Base-by-base conservation (phyloP, 1,140 invertebrate genomes). In the Neodiprion fabricii region DNA sequence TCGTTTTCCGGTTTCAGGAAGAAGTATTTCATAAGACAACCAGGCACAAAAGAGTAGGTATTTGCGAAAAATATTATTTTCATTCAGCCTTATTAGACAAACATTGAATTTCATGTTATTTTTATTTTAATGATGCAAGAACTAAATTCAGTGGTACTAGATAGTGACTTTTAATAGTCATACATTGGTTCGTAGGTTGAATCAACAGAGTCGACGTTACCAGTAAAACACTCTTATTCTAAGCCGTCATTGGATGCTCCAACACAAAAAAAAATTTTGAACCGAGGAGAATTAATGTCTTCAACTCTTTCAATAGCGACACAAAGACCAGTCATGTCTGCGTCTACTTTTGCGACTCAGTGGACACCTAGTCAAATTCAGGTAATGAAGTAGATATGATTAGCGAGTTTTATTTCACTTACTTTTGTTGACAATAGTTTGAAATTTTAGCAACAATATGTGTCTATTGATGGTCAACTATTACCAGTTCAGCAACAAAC, bases 391-490 rank as follows among this genome's bases (percentile, higher is more conserved):
- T 0, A 53, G 48, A 71, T 17, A 70, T 23, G 21, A 9, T 49
- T 50, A 67, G 17, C 67, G 21, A 69, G 21, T 11, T 14, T 23
- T 47, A 11, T 14, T 23, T 47, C 67, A 23, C 17, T 23, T 65
- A 14, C 17, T 23, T 69, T 47, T 17, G 21, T 23, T 69, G 14
- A 69, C 4, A 23, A 69, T 47, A 4, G 11, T 69, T 21, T 21
- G 40, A 74, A 76, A 81, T 80, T 80, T 17, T 17, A 85, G 83
- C 80, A 81, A 67, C 83, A 84, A 76, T 80, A 81, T 72, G 71
- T 81, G 10, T 78, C 81, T 9, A 71, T 82, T 71, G 83, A 86
- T 68, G 81, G 81, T 68, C 85, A 84, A 69, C 68, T 80, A 67
- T 83, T 82, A 78, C 74, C 81, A 1, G 47, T 85, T 47, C 77